These are phyloP conservation scores for Clarias macrocephalus DNA, from an alignment of 2,113 vertebrate genomes.

Conservation along the genomic window DNA sequence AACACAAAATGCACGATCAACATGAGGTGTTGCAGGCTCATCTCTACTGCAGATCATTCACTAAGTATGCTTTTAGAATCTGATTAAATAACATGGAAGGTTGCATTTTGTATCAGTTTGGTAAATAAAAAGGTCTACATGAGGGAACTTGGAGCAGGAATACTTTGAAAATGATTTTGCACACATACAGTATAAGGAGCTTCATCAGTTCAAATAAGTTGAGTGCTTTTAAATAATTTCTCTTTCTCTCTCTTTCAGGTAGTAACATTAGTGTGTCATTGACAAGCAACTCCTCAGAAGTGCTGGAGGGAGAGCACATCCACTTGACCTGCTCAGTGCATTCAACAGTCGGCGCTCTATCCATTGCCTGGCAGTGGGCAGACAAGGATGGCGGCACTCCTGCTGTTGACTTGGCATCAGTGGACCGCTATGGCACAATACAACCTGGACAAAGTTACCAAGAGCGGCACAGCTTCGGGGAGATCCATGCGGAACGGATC, in stretches of 20 bases:
- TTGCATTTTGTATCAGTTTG: not conserved
- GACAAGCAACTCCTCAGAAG: slow-evolving; percentile 81
- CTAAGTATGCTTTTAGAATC: not conserved
- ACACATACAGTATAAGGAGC: too few species aligned
- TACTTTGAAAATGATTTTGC: not conserved
- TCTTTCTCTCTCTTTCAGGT: slow-evolving; percentile 66
- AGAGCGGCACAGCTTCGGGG: slow-evolving; percentile 86
- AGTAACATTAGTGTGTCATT: slow-evolving; percentile 90
- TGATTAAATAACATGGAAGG: not conserved
- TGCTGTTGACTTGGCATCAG: slow-evolving; percentile 78
- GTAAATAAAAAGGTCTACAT: not conserved
- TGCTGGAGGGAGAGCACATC: slow-evolving; percentile 87
- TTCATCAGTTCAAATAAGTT: not conserved
- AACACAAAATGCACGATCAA: not conserved
- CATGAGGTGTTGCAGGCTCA: not conserved
- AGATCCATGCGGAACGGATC: slow-evolving; percentile 83
- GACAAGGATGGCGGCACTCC: slow-evolving; percentile 74
- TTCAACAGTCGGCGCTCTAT: slow-evolving; percentile 77
- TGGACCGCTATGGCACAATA: slow-evolving; percentile 85
- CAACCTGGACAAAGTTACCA: slow-evolving; percentile 77
- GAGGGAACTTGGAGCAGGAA: not conserved
- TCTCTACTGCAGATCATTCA: not conserved
- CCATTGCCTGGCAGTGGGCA: slow-evolving; percentile 83
- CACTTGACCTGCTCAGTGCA: slow-evolving; percentile 82
- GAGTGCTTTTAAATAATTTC: not conserved